These are phyloP conservation scores for Elysia chlorotica DNA, from an alignment of 1,140 invertebrate genomes.

Conservation along the genomic window DNA sequence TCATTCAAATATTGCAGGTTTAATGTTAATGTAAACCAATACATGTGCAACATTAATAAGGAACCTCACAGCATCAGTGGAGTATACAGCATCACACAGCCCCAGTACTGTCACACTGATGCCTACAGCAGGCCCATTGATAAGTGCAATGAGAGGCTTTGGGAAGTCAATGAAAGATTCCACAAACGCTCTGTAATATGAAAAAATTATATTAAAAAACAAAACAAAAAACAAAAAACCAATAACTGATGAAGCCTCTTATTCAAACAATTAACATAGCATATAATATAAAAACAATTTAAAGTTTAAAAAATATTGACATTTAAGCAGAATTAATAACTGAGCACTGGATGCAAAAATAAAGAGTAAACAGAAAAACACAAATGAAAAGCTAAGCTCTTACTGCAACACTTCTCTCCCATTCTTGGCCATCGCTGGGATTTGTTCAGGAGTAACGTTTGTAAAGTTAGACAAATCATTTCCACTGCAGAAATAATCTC, in stretches of 20 bases:
- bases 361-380: too few relatives aligned
- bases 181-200: slow-evolving; percentile 72
- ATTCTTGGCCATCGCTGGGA: slow-evolving; percentile 59
- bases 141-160: slow-evolving; percentile 84
- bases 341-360: too few relatives aligned
- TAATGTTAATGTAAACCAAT: too few relatives aligned
- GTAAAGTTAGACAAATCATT: slow-evolving; percentile 78
- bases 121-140: slow-evolving; percentile 95
- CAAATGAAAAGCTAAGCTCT: too few relatives aligned
- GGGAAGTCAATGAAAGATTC: slow-evolving; percentile 83
- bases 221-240: too few relatives aligned
- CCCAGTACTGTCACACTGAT: slow-evolving; percentile 81
- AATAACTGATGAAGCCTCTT: too few relatives aligned
- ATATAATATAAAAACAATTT: too few relatives aligned
- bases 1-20: background rate
- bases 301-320: too few relatives aligned
- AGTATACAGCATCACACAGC: slow-evolving; percentile 88
- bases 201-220: slow-evolving; percentile 29
- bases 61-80: slow-evolving; percentile 71
- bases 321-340: too few relatives aligned
- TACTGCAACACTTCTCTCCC: too few relatives aligned
- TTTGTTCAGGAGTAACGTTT: slow-evolving; percentile 54
- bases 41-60: too few relatives aligned
- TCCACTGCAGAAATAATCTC: slow-evolving; percentile 83
- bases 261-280: too few relatives aligned